Base-by-base conservation (phyloP, 1,140 invertebrate species). In the Panulirus ornatus region DNA sequence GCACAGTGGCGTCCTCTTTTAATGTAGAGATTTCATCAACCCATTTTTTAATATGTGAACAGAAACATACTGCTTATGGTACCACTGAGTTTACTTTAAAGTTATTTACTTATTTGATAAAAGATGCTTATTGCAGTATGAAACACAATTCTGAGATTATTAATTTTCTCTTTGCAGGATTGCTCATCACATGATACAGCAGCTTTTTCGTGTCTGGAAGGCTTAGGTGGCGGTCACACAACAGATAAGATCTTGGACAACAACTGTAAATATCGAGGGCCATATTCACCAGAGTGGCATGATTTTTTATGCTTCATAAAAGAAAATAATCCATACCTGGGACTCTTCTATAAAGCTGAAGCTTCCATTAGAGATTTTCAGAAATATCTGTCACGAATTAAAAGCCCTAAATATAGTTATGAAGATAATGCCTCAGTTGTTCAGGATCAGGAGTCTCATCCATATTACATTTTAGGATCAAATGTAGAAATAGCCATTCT, bases 211-310 rank as follows among this genome's bases (percentile, higher is more conserved):
- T 89, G 87, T 38, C 30, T 58, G 47, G 47, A 73, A 63, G 70
- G 79, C 22, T 42, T 76, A 34, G 16, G 58, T 19, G 76, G 81
- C 19, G 87, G 66, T 58, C 87, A 89, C 22, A 3, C 30, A 63
- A 58, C 79, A 27, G 66, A 54, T n/a, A 54, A 54, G 47, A 38
- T 38, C 30, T 8, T 54, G 1, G 44, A 82, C 14, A 38, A 83
- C 40, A 83, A 36, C 27, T 89, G 87, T 58, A 82, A 89, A 38
- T 89, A 89, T 47, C 38, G 38, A 30, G 70, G 79, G 19, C 87
- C 79, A 19, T 89, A 83, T 63, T 66, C 87, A 8, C 79, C 78
- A 30, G 87, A 82, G 36, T 89, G 87, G 87, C 87, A 83, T 75
- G 40, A 75, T 58, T 75, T 89, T n/a, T 58, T 89, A 44, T 89